Evolutionary conservation across 1,140 invertebrate species (phyloP).

Genomic region (Steinernema khuongi): DNA sequence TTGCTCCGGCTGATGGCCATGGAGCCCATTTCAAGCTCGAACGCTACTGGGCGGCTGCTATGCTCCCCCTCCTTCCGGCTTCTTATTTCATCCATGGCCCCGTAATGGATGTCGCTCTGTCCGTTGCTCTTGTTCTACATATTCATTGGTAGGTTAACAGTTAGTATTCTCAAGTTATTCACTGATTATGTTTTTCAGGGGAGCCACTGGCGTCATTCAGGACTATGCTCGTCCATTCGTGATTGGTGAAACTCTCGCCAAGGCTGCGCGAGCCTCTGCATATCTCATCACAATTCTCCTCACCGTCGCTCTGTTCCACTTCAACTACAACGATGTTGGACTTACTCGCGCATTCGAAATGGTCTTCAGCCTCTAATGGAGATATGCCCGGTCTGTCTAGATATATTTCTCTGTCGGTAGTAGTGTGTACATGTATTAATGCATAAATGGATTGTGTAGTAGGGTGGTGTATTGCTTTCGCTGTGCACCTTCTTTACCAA

Average conservation of each 20-base stretch:
- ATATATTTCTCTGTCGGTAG: no score
- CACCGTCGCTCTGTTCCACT: slow-evolving; percentile 42
- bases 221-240: slow-evolving; percentile 57
- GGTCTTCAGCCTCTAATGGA: slow-evolving; percentile 52
- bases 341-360: slow-evolving; percentile 57
- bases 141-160: slow-evolving; percentile 48
- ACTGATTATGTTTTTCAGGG: slow-evolving; percentile 46
- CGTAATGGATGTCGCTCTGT: slow-evolving; percentile 49
- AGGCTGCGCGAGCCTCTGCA: slow-evolving; percentile 28
- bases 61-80: slow-evolving; percentile 50
- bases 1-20: slow-evolving; percentile 9
- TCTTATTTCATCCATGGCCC: slow-evolving; percentile 57
- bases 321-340: slow-evolving; percentile 59
- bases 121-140: slow-evolving; percentile 53
- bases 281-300: slow-evolving; percentile 40
- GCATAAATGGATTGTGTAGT: neutral
- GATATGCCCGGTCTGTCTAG: no score
- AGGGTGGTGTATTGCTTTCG: no score
- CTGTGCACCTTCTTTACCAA: no score
- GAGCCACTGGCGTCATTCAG: slow-evolving; percentile 45
- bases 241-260: slow-evolving; percentile 52
- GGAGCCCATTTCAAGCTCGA: slow-evolving; percentile 46
- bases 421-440: slow-evolving; percentile 9
- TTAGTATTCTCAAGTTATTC: slow-evolving; percentile 10
- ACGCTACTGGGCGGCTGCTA: slow-evolving; percentile 45